Evolutionary conservation across 2,888 invertebrate genomes (phyloP).

Genomic region (Argynnis bischoffii): DNA sequence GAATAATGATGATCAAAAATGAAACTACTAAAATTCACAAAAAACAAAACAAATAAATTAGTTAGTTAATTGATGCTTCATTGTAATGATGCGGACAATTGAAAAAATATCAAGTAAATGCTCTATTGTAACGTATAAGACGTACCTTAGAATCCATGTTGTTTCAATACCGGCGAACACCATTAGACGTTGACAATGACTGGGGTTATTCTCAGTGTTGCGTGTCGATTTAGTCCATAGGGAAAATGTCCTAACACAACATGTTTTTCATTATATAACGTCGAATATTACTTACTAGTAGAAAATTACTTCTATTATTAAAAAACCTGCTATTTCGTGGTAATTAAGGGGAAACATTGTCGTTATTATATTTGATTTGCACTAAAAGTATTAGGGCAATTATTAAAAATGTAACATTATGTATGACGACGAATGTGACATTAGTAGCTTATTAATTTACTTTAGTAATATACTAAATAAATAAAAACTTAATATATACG

Average conservation of each 20-base stretch:
- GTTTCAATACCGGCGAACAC: slow-evolving; percentile 44
- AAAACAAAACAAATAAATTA: too few relatives aligned
- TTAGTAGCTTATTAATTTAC: too few relatives aligned
- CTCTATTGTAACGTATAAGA: neutral
- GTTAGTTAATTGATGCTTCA: too few relatives aligned
- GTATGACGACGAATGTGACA: too few relatives aligned
- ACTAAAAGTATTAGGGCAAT: slow-evolving; percentile 9
- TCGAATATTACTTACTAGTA: slow-evolving; percentile 15
- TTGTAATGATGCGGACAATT: too few relatives aligned
- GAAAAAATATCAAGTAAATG: too few relatives aligned
- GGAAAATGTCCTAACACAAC: slow-evolving; percentile 49
- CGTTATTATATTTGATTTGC: slow-evolving; percentile 3
- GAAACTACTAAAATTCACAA: too few relatives aligned
- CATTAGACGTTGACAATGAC: slow-evolving; percentile 52
- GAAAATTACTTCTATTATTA: slow-evolving; percentile 17
- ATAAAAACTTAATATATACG: too few relatives aligned
- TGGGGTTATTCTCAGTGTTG: slow-evolving; percentile 48
- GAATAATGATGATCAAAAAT: too few relatives aligned
- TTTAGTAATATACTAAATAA: too few relatives aligned
- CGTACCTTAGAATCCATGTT: slow-evolving; percentile 68
- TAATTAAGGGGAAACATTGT: slow-evolving; percentile 24
- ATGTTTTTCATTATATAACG: slow-evolving; percentile 39
- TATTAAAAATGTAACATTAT: too few relatives aligned
- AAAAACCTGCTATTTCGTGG: slow-evolving; percentile 15
- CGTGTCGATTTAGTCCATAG: slow-evolving; percentile 49